Conservation (phyloP, 2,113 vertebrate genomes). For the Aldabrachelys gigantea region DNA sequence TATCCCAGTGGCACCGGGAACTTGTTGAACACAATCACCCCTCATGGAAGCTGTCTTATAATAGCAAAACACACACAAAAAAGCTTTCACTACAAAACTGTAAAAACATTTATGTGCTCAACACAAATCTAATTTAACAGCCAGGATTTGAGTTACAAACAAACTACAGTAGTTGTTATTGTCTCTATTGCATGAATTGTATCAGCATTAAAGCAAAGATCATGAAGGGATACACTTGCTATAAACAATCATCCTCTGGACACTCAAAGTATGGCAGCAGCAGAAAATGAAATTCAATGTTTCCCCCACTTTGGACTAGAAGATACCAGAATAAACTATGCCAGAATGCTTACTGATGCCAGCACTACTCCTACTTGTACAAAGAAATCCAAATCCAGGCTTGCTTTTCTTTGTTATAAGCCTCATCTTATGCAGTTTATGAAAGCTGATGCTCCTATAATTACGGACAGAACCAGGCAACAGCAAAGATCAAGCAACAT, state of each 20-base stretch:
- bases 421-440: not conserved
- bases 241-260: not conserved
- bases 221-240: not conserved
- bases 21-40: constrained; percentile 61
- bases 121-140: constrained; percentile 71
- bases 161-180: constrained; percentile 51
- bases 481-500: not conserved
- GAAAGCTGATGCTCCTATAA: not conserved
- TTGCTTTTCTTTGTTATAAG: not conserved
- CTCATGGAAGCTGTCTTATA: constrained; percentile 65
- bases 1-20: constrained; percentile 50
- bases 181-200: constrained; percentile 10
- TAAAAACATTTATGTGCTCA: constrained; percentile 63
- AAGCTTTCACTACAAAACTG: constrained; percentile 71
- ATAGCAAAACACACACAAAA: constrained; percentile 60
- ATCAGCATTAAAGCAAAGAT: constrained; percentile 6
- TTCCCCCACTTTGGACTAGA: not conserved
- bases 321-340: not conserved
- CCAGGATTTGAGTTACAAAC: constrained; percentile 28
- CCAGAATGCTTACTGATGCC: not conserved
- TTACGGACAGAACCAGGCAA: not conserved
- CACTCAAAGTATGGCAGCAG: not conserved
- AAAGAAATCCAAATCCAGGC: not conserved
- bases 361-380: not conserved
- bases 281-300: constrained; percentile 23